Conservation (phyloP, 2,797 vertebrate species). For the Centroberyx gerrardi region DNA sequence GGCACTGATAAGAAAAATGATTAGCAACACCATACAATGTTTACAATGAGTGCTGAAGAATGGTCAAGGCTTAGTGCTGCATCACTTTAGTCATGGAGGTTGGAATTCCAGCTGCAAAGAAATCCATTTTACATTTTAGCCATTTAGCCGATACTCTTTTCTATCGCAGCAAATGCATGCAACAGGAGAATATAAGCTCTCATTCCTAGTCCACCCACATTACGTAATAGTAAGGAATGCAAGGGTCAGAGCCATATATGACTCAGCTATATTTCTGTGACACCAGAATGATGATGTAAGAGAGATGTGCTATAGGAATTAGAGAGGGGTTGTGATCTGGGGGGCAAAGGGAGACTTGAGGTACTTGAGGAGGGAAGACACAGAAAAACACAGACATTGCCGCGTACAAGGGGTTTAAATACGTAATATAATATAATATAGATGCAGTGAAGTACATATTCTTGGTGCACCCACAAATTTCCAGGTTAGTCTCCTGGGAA, state of each 20-base stretch:
- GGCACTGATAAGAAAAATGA: not conserved
- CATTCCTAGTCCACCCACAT: too few relatives aligned
- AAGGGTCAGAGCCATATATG: not conserved
- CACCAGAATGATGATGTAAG: not conserved
- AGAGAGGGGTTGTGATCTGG: not conserved
- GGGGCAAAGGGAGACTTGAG: not conserved
- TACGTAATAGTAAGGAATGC: too few relatives aligned
- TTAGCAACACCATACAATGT: not conserved
- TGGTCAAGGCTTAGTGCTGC: not conserved
- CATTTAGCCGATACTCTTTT: too few relatives aligned
- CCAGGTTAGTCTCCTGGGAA: conserved; percentile 43
- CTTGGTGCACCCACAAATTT: not conserved
- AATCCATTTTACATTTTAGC: too few relatives aligned
- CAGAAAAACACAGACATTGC: too few relatives aligned
- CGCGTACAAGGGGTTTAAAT: too few relatives aligned
- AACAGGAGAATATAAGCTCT: too few relatives aligned
- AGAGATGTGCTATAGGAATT: not conserved
- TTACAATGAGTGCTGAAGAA: not conserved
- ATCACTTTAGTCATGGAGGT: too few relatives aligned
- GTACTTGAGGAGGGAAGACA: not conserved
- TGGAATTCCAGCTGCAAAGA: too few relatives aligned
- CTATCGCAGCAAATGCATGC: too few relatives aligned
- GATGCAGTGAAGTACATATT: conserved; percentile 14
- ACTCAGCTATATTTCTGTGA: too few relatives aligned
- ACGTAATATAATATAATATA: too few relatives aligned